Conservation (phyloP, 2,888 invertebrate genomes). For the Nasonia oneida region DNA sequence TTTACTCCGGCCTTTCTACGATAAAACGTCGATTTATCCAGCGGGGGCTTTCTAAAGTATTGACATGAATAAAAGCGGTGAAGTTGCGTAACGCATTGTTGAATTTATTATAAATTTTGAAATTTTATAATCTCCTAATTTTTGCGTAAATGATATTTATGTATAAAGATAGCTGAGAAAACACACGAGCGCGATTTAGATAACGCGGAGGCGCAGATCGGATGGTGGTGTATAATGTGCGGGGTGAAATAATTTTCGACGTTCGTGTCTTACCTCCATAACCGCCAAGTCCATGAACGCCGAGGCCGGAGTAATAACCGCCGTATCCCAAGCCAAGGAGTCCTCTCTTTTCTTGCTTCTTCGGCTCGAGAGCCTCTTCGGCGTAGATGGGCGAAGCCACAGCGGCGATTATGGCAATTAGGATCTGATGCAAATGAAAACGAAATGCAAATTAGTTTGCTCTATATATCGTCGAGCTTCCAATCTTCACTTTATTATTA, state of each 20-base stretch:
- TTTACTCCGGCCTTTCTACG: background rate
- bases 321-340: conserved; percentile 64
- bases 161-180: background rate
- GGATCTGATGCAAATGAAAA: conserved; percentile 43
- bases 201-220: no score
- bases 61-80: background rate
- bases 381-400: conserved; percentile 65
- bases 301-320: conserved; percentile 23
- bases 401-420: conserved; percentile 67
- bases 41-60: background rate
- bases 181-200: background rate
- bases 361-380: conserved; percentile 67
- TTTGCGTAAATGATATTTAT: background rate
- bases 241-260: background rate
- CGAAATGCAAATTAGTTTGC: conserved; percentile 38
- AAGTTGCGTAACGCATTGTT: background rate
- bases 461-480: background rate
- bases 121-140: background rate
- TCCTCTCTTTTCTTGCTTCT: conserved; percentile 71
- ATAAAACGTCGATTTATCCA: background rate
- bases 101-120: background rate
- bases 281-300: conserved; percentile 26
- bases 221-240: no score
- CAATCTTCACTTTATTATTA: background rate
- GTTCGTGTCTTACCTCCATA: conserved; percentile 36